These are phyloP conservation scores for Sitta europaea DNA, from an alignment of 2,113 vertebrate species.

Conservation along the genomic window DNA sequence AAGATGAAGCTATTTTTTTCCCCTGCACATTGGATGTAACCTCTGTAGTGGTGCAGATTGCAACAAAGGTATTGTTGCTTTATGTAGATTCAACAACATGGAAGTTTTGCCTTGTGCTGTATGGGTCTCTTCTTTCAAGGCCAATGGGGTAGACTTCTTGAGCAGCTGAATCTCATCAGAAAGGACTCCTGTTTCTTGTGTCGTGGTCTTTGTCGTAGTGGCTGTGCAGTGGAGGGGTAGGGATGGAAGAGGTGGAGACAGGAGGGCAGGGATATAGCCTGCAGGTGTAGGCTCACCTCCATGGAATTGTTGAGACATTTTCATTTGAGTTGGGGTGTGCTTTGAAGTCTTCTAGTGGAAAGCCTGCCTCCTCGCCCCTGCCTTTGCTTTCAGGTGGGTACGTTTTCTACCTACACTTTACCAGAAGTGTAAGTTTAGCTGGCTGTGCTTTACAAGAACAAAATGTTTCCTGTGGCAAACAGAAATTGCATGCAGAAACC, in stretches of 20 bases:
- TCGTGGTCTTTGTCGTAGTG: accelerated
- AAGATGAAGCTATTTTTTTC: background rate
- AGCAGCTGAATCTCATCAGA: background rate
- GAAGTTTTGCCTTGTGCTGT: background rate
- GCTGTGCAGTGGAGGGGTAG: background rate
- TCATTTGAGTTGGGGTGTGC: background rate
- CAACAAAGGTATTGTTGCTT: background rate
- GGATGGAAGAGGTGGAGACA: background rate
- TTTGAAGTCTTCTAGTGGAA: background rate
- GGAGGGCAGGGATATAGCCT: background rate
- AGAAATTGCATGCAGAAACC: background rate
- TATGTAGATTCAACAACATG: background rate
- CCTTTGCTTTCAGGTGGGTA: background rate
- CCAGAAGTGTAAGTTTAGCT: background rate
- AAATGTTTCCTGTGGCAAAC: conserved; percentile 8
- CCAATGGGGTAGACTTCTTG: background rate
- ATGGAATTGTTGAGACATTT: background rate
- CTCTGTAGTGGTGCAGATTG: background rate
- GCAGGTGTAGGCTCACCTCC: background rate
- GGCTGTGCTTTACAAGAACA: background rate
- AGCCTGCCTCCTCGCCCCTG: background rate
- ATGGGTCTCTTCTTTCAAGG: background rate
- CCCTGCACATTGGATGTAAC: background rate
- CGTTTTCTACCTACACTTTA: background rate
- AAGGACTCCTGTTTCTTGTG: accelerated